Evolutionary conservation across 2,888 invertebrate genomes (phyloP).

Genomic region (Linyphia triangularis): DNA sequence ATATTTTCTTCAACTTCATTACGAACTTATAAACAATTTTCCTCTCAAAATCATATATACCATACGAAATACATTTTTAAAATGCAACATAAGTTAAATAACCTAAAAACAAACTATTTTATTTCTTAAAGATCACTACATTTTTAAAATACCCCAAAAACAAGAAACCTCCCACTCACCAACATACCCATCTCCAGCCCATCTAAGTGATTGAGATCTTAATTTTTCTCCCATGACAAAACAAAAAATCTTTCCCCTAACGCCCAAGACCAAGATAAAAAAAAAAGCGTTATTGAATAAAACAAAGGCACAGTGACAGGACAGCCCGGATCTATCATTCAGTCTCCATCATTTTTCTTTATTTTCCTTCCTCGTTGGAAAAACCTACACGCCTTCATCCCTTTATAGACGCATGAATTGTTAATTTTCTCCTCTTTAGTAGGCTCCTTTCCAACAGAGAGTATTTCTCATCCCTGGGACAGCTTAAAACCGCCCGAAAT

Average conservation of each 20-base stretch:
- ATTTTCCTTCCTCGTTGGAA: slow-evolving; percentile 20
- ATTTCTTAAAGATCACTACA: neutral
- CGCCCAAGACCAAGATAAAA: neutral
- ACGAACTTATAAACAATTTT: too few species aligned
- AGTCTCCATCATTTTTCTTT: slow-evolving; percentile 65
- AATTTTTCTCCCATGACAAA: slow-evolving; percentile 18
- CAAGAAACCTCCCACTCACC: neutral
- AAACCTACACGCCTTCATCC: neutral
- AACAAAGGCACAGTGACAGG: slow-evolving; percentile 59
- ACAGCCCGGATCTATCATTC: slow-evolving; percentile 62
- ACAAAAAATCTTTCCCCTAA: neutral
- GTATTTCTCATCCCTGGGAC: slow-evolving; percentile 46
- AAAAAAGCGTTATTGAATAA: slow-evolving; percentile 48
- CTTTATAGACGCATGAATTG: slow-evolving; percentile 67
- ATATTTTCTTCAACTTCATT: too few species aligned
- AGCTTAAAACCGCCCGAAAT: slow-evolving; percentile 60
- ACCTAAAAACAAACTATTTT: neutral
- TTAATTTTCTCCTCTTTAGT: slow-evolving; percentile 71
- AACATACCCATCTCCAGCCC: neutral
- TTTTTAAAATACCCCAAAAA: neutral
- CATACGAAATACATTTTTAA: neutral
- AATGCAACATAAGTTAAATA: neutral
- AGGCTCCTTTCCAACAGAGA: neutral
- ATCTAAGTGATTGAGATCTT: slow-evolving; percentile 37
- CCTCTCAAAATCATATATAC: neutral